Evolutionary conservation across 1,140 invertebrate genomes (phyloP).

Genomic region (Lepidotrigona ventralis): DNA sequence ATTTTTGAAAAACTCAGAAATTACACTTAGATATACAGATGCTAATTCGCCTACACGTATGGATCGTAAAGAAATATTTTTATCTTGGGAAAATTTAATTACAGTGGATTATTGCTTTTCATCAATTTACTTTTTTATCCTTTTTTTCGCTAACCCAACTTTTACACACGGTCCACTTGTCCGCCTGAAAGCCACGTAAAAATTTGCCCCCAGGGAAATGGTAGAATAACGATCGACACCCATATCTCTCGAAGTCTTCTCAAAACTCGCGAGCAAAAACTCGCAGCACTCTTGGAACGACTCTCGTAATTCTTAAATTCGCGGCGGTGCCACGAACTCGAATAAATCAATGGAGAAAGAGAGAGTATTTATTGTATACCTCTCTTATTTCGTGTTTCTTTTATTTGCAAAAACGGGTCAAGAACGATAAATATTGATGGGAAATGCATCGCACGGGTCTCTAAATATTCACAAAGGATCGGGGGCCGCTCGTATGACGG

Average conservation of each 20-base stretch:
- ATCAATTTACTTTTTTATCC: no score
- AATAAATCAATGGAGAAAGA: slow-evolving; percentile 30
- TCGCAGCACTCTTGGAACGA: background rate
- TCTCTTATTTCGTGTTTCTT: slow-evolving; percentile 9
- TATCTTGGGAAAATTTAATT: no score
- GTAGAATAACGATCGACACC: background rate
- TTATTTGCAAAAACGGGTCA: slow-evolving; percentile 5
- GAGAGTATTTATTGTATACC: slow-evolving; percentile 24
- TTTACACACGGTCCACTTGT: no score
- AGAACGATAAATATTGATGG: slow-evolving; percentile 38
- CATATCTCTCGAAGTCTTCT: background rate
- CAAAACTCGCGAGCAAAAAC: background rate
- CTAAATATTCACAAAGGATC: slow-evolving; percentile 40
- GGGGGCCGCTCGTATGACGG: background rate
- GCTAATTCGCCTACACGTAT: no score
- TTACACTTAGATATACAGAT: no score
- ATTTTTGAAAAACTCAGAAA: no score
- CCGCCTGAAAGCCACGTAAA: no score
- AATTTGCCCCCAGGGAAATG: background rate
- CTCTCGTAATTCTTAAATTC: slow-evolving; percentile 3
- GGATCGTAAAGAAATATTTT: no score
- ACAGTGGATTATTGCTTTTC: no score
- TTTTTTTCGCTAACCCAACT: no score
- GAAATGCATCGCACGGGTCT: background rate
- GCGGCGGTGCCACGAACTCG: background rate